Evolutionary conservation across 1,140 invertebrate species (phyloP), one percentile per base, ranked within the genome.

Genomic region (Nomia melanderi): DNA sequence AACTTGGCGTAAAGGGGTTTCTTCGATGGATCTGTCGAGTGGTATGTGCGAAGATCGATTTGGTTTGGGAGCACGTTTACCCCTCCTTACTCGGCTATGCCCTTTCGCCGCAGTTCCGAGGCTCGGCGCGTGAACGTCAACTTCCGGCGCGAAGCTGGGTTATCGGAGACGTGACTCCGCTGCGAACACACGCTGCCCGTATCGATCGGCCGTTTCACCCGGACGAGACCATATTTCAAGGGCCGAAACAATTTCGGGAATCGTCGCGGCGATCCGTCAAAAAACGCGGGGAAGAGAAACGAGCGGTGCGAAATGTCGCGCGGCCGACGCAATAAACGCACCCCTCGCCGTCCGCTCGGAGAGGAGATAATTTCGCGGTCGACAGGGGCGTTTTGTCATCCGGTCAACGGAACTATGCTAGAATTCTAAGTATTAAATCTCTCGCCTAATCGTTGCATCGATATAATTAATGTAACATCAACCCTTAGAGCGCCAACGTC

Each of bases 281-380:
- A 54, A 71, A 41, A 23, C 69, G 83, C 56, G 73, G 79, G 79
- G 78, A 84, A 82, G 80, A 75, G 25, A 75, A 75, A 75, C 39
- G 53, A 67, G 39, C 50, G 2, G 6, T 6, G 7, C 20, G 64
- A 44, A 67, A 67, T 47, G 54, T 67, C 63, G 29, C 72, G n/a
- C 33, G 36, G 53, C 12, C 63, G 63, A 75, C 11, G 63, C 53
- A 67, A 75, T 67, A 57, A 67, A 67, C 63, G 63, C 57, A 8
- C 17, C 20, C 57, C 29, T 56, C 14, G 27, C 54, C 12, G 12
- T 29, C 25, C 54, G 54, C 27, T 56, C 25, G 54, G 7, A 27
- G 17, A 17, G 54, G 27, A 56, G 54, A 56, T 56, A 29, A 56
- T 56, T 56, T 56, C 17, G 54, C 6, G 9, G 54, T 56, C 54